Conservation (phyloP, 2,113 vertebrate species). For the Corynorhinus townsendii region DNA sequence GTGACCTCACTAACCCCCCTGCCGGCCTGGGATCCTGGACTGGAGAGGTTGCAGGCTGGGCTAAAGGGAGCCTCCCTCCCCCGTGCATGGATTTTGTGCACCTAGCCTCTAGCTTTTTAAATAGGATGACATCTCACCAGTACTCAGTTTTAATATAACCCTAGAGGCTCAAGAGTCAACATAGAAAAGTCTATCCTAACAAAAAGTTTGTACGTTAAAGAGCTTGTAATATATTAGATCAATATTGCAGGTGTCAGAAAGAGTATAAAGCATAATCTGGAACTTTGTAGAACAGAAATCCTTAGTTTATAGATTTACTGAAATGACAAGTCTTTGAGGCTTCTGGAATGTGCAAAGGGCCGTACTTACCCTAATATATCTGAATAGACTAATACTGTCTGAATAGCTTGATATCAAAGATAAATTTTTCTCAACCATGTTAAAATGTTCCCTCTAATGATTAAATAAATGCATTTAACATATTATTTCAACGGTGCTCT, state of each 20-base stretch:
- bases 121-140: not conserved
- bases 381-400: not conserved
- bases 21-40: no score
- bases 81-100: no score
- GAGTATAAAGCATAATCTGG: not conserved
- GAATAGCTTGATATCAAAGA: not conserved
- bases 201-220: not conserved
- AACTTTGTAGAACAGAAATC: not conserved
- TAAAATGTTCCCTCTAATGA: not conserved
- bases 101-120: not conserved
- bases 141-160: not conserved
- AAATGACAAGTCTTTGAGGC: not conserved
- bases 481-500: not conserved
- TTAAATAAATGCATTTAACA: not conserved
- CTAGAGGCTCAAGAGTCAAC: not conserved
- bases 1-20: no score
- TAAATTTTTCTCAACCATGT: not conserved
- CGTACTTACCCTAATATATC: not conserved
- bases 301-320: not conserved
- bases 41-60: no score
- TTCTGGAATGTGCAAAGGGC: not conserved
- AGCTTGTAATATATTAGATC: not conserved
- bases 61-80: no score
- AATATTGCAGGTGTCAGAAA: not conserved
- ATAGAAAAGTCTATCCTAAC: not conserved